Percentiles rank a stretch among this genome's conserved stretches.
These are phyloP conservation scores for Pao palembangensis DNA, from an alignment of 2,113 vertebrate species.

Conservation along the genomic window DNA sequence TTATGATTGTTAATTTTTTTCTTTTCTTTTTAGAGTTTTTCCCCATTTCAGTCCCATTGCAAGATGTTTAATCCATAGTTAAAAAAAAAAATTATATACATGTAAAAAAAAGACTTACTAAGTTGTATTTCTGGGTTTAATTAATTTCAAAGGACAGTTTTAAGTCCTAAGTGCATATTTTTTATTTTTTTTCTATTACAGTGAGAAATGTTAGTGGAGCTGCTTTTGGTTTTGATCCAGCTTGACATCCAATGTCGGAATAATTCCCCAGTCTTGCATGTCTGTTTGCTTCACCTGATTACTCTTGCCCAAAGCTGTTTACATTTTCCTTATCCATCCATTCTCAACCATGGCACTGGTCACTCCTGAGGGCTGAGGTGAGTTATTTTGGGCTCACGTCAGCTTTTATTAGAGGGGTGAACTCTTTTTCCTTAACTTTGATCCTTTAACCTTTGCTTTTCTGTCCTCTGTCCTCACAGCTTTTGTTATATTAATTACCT, in stretches of 20 bases:
- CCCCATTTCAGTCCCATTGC: too few relatives aligned
- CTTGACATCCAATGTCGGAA: slow-evolving; percentile 27
- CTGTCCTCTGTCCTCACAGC: not conserved
- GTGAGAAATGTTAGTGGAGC: not conserved
- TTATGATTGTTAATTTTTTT: too few relatives aligned
- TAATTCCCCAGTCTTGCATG: slow-evolving; percentile 12
- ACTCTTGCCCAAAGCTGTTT: slow-evolving; percentile 31
- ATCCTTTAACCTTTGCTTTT: slow-evolving; percentile 6
- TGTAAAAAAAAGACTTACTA: not conserved
- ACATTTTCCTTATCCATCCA: slow-evolving; percentile 32
- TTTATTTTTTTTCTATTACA: too few relatives aligned
- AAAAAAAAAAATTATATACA: too few relatives aligned
- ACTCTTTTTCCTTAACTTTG: not conserved
- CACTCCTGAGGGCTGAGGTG: slow-evolving; percentile 12
- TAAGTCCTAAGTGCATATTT: not conserved
- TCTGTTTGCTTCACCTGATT: slow-evolving; percentile 35
- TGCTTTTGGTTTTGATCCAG: slow-evolving; percentile 16
- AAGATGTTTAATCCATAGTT: too few relatives aligned
- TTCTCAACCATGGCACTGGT: slow-evolving; percentile 25
- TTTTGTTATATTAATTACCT: slow-evolving; percentile 30
- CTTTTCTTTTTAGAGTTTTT: too few relatives aligned
- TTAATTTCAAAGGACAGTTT: not conserved
- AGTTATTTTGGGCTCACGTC: slow-evolving; percentile 36
- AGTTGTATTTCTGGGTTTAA: not conserved
- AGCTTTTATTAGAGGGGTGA: slow-evolving; percentile 2